Percentiles rank a stretch among this genome's conserved stretches.
phyloP scores from a whole-genome alignment of 1,140 invertebrate genomes.

The Neodiprion virginianus region DNA sequence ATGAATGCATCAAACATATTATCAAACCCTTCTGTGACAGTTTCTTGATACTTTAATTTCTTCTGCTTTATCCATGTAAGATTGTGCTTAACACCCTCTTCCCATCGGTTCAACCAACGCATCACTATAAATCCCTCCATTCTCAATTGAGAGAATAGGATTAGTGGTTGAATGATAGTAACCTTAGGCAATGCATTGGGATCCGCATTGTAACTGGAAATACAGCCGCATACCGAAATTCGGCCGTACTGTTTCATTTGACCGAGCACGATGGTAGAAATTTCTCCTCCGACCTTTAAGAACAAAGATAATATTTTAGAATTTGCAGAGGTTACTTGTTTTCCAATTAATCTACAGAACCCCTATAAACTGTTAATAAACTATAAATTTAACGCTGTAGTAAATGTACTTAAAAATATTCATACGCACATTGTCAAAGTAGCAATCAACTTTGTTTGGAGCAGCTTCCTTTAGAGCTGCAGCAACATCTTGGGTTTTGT shows the following conservation, averaged over 20 bases:
- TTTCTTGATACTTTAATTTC: constrained; percentile 72
- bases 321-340: too few relatives aligned
- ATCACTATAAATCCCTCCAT: constrained; percentile 71
- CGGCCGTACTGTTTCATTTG: constrained; percentile 63
- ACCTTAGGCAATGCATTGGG: constrained; percentile 40
- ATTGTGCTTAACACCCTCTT: constrained; percentile 67
- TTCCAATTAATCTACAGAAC: too few relatives aligned
- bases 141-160: constrained; percentile 65
- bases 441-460: constrained; percentile 64
- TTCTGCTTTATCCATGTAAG: constrained; percentile 69
- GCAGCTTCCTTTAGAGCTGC: constrained; percentile 59
- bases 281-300: constrained; percentile 56
- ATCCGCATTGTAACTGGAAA: constrained; percentile 64
- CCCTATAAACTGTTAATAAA: too few relatives aligned
- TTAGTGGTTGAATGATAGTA: constrained; percentile 33
- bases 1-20: constrained; percentile 73
- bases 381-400: too few relatives aligned
- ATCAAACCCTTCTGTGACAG: constrained; percentile 71
- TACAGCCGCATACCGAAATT: constrained; percentile 70
- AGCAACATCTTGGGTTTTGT: constrained; percentile 64
- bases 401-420: background rate
- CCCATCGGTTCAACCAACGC: constrained; percentile 66
- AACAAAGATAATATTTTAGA: too few relatives aligned
- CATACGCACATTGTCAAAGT: constrained; percentile 64
- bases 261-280: constrained; percentile 49